A percentile compares a stretch with the other conserved stretches of the same genome.
Evolutionary conservation across 2,113 vertebrate genomes (phyloP).

Genomic region (Odocoileus virginianus): DNA sequence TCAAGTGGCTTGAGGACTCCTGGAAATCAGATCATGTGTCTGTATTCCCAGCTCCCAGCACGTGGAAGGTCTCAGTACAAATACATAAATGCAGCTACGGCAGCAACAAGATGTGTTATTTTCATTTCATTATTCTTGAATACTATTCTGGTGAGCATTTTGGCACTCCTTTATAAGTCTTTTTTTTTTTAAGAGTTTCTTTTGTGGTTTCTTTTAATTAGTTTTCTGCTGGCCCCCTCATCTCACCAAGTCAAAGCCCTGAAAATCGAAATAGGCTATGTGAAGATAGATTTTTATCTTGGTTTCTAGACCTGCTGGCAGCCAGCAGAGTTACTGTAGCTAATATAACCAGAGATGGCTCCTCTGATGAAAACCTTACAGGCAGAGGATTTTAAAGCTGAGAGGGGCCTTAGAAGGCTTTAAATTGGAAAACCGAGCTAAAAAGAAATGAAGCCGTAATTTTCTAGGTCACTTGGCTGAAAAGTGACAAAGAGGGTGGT

Average conservation of each 20-base stretch:
- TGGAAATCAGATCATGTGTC: not conserved
- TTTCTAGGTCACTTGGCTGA: not conserved
- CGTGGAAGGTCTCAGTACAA: not conserved
- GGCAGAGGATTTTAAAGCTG: slow-evolving; percentile 15
- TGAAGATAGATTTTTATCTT: not conserved
- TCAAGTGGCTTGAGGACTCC: fast-evolving
- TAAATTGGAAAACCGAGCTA: not conserved
- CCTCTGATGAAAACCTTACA: not conserved
- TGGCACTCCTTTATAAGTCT: not conserved
- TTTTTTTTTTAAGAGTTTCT: not conserved
- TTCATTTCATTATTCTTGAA: not conserved
- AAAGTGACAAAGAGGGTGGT: not conserved
- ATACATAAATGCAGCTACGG: not conserved
- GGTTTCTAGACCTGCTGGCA: not conserved
- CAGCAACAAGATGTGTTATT: not conserved
- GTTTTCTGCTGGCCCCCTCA: not conserved
- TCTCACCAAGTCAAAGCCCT: slow-evolving; percentile 8
- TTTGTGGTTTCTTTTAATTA: not conserved
- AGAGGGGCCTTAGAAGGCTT: not conserved
- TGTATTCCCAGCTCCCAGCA: not conserved
- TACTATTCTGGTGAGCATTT: not conserved
- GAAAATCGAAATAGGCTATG: not conserved
- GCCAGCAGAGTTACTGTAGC: not conserved
- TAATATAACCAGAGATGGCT: not conserved
- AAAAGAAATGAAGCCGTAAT: not conserved